Conservation (phyloP, 2,888 invertebrate species). For the Synanthedon andrenaeformis region DNA sequence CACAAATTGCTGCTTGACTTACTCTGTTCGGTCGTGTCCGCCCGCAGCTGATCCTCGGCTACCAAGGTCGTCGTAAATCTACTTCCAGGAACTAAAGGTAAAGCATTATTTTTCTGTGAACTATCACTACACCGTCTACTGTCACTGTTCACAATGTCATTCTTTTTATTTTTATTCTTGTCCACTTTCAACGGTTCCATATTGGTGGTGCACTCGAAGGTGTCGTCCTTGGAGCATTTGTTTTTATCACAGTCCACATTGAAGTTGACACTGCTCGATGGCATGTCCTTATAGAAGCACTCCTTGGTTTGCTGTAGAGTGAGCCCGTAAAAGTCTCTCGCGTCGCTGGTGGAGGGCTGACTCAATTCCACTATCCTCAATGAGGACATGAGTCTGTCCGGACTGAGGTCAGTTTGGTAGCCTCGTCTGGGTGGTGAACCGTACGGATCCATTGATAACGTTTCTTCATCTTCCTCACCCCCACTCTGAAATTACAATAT, state of each 20-base stretch:
- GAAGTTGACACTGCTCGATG: slow-evolving; percentile 55
- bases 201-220: slow-evolving; percentile 23
- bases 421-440: slow-evolving; percentile 36
- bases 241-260: slow-evolving; percentile 40
- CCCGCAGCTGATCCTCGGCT: slow-evolving; percentile 33
- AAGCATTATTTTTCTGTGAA: slow-evolving; percentile 38
- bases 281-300: slow-evolving; percentile 48
- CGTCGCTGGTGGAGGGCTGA: slow-evolving; percentile 32
- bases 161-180: slow-evolving; percentile 29
- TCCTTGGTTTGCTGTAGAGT: slow-evolving; percentile 50
- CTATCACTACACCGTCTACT: slow-evolving; percentile 53
- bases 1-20: slow-evolving; percentile 25
- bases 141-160: slow-evolving; percentile 45
- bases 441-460: slow-evolving; percentile 64
- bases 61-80: slow-evolving; percentile 58
- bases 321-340: slow-evolving; percentile 41
- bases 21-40: slow-evolving; percentile 30
- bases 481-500: slow-evolving; percentile 33
- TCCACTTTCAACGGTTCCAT: slow-evolving; percentile 35
- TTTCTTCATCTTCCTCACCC: slow-evolving; percentile 71
- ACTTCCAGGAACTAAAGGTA: slow-evolving; percentile 29
- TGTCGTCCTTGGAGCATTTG: slow-evolving; percentile 38
- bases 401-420: slow-evolving; percentile 48
- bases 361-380: slow-evolving; percentile 16
- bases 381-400: slow-evolving; percentile 18